These are phyloP conservation scores for Mus minutoides DNA, from an alignment of 2,797 vertebrate species.

Conservation along the genomic window DNA sequence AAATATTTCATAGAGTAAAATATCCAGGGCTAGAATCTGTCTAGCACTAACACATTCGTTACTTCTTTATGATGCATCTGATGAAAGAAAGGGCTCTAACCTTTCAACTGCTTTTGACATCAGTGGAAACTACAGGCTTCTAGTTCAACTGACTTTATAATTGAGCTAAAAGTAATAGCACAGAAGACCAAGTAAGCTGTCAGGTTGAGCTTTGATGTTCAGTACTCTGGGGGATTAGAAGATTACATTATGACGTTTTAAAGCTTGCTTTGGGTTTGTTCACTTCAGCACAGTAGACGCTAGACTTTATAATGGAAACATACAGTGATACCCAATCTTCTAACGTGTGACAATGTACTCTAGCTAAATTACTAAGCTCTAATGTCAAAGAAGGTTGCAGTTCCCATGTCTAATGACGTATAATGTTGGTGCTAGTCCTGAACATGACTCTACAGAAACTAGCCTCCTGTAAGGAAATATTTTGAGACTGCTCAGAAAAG, in stretches of 20 bases:
- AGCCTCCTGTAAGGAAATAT: neutral
- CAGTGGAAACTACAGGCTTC: conserved; percentile 43
- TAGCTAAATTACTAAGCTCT: conserved; percentile 55
- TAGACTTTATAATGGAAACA: conserved; percentile 38
- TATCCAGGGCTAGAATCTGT: neutral
- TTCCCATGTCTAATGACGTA: neutral
- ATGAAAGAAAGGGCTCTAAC: conserved; percentile 32
- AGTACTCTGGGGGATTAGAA: neutral
- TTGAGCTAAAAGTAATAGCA: conserved; percentile 5
- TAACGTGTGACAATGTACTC: conserved; percentile 30
- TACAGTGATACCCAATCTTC: conserved; percentile 33
- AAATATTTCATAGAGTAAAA: conserved; percentile 47
- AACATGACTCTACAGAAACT: conserved; percentile 24
- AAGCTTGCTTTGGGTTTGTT: conserved; percentile 31
- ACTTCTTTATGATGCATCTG: conserved; percentile 46
- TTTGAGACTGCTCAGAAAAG: neutral
- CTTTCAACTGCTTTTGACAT: conserved; percentile 52
- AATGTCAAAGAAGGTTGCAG: neutral
- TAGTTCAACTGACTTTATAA: conserved; percentile 19
- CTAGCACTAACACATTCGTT: neutral
- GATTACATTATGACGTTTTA: conserved; percentile 25
- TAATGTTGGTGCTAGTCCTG: neutral
- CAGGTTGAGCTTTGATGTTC: neutral
- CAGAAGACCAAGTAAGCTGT: neutral
- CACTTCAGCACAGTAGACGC: neutral